phyloP scores from a whole-genome alignment of 2,113 vertebrate genomes.

The Pampusana beccarii region DNA sequence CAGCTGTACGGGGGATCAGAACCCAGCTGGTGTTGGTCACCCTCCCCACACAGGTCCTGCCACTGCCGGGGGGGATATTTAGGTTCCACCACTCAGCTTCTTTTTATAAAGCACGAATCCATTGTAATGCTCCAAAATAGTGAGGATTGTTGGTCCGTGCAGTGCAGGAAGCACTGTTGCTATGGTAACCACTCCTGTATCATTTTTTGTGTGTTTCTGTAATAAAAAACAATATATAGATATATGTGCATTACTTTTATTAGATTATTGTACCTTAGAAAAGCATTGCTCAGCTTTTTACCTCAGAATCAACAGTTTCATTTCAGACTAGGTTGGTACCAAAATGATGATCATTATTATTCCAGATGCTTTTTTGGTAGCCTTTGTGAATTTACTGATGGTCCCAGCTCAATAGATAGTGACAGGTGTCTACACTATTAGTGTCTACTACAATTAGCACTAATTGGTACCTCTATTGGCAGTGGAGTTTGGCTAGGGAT shows the following conservation, averaged over 20 bases:
- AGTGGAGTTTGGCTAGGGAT: slow-evolving; percentile 20
- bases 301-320: slow-evolving; percentile 25
- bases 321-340: not conserved
- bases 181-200: slow-evolving; percentile 49
- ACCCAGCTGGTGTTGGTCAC: not conserved
- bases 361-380: slow-evolving; percentile 40
- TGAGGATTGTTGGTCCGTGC: slow-evolving; percentile 3
- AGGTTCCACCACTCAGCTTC: not conserved
- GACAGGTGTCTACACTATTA: slow-evolving; percentile 70
- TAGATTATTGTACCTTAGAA: not conserved
- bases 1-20: not conserved
- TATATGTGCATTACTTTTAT: slow-evolving; percentile 28
- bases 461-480: slow-evolving; percentile 64
- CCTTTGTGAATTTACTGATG: slow-evolving; percentile 47
- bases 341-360: slow-evolving; percentile 33
- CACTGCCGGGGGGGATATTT: not conserved
- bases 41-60: not conserved
- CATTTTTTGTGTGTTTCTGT: slow-evolving; percentile 16
- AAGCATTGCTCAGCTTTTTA: slow-evolving; percentile 46
- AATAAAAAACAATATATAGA: slow-evolving; percentile 1
- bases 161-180: slow-evolving; percentile 48
- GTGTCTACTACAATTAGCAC: slow-evolving; percentile 66
- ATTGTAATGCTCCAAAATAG: slow-evolving; percentile 41
- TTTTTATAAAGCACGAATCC: not conserved
- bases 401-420: slow-evolving; percentile 55